Base-by-base conservation (phyloP, 2,888 invertebrate genomes). In the Drosophila prostipennis region DNA sequence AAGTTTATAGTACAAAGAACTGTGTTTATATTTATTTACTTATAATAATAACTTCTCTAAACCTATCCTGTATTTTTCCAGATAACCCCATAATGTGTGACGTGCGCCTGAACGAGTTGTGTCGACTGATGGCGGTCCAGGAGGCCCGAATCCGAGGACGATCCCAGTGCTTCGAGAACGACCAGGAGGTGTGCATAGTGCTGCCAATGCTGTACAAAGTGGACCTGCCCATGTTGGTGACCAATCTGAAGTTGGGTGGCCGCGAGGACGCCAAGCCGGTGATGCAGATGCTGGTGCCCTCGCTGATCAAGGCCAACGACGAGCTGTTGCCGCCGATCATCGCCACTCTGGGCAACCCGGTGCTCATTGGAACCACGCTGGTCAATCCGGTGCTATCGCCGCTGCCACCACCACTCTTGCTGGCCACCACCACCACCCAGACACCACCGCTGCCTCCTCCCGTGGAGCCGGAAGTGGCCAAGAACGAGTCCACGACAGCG, bases 81-180 rank as follows among this genome's bases (percentile, higher is more conserved):
- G 96, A 96, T 90, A 96, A 96, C 92, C 96, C 96, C 53, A 95
- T 96, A 64, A 92, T 96, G 76, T 96, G 96, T 90, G 95, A 96
- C 89, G 95, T 95, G 59, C 77, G 87, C 1, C 91, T 96, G 63
- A 95, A 94, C 75, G 96, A 96, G 91, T 93, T 96, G 76, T 94
- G 94, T 76, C 94, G 94, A 0, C 93, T 94, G 60, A 93, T 96
- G 92, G 95, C 95, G 88, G 94, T 93, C 36, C 93, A 95, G 88
- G 95, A 96, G 86, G 95, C 96, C 2, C 94, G 95, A 68, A 93
- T 96, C 53, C 94, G 94, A 71, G 96, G 96, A 10, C 93, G 94
- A 11, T 94, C 95, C 0, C 94, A 93, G 51, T 94, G 94, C 80
- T 92, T 92, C 43, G 89, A 91, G 64, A 89, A 89, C 40, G 90